Evolutionary conservation across 2,888 invertebrate species (phyloP), one percentile per base, ranked within the genome.

Genomic region (Drosophila borealis): DNA sequence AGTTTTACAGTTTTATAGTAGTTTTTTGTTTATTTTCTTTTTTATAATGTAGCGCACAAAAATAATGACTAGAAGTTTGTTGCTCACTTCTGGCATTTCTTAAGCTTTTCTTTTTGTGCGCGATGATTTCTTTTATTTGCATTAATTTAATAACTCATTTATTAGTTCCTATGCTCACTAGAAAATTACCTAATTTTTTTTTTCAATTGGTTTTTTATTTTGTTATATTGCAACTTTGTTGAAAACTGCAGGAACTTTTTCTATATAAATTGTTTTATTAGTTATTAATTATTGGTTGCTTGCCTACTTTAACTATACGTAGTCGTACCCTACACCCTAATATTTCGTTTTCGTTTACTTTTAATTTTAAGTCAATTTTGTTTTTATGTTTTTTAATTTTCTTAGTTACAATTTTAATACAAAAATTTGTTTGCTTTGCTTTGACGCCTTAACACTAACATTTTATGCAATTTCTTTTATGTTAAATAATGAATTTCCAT

Each of bases 231-330:
- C 80, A 81, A 80, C 77, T 82, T 78, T 74, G 71, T 72, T 85
- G 66, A 81, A 79, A 81, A 85, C 83, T 88, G 85, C 88, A 86
- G 88, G 85, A 86, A 86, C 85, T 86, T 71, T 64, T 67, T 83
- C 76, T 80, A 68, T 71, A 66, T 69, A 70, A 70, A 66, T 75
- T 66, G 44, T 69, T 72, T 56, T 69, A 64, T 45, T 45, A 51
- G 48, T 60, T 71, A 41, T 55, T 61, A 39, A 57, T 75, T 63
- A 53, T 37, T 50, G 61, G 39, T 66, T 63, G 56, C 37, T 65
- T 65, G 63, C 51, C 66, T 82, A 80, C n/a, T 62, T 66, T 70
- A 68, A 64, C 64, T 77, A 71, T 29, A 41, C 65, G 60, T 74
- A 66, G 37, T 64, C 67, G 21, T 76, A 74, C 67, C 76, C 78